Evolutionary conservation across 2,797 vertebrate genomes (phyloP).

Genomic region (Diglossa cyanea): DNA sequence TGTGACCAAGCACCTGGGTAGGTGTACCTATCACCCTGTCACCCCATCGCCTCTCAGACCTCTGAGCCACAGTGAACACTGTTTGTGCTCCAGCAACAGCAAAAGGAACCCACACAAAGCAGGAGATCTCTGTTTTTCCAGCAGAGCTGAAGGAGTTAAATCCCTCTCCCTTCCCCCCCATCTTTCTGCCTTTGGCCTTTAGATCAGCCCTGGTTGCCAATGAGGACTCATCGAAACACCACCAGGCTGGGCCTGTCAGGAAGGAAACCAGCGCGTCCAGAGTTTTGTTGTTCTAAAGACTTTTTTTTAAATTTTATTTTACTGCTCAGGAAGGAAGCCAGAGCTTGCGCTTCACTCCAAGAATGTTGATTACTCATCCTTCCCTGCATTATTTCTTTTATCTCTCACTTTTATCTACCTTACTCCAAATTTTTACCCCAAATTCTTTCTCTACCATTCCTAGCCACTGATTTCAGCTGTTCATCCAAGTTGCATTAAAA

Average conservation of each 20-base stretch:
- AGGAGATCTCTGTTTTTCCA: neutral
- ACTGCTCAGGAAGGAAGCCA: constrained; percentile 87
- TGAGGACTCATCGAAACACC: constrained; percentile 78
- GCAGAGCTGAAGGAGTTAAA: constrained; percentile 73
- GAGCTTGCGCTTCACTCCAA: constrained; percentile 85
- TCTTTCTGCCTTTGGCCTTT: constrained; percentile 73
- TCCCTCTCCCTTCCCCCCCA: constrained; percentile 58
- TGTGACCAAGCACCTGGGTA: neutral
- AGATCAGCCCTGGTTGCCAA: constrained; percentile 78
- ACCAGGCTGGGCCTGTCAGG: constrained; percentile 83
- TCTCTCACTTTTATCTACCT: constrained; percentile 73
- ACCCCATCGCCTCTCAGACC: neutral
- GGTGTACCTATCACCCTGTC: neutral
- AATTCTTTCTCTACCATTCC: neutral
- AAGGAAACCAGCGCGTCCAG: constrained; percentile 83
- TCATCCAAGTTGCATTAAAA: neutral
- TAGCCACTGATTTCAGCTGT: neutral
- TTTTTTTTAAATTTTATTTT: constrained; percentile 84
- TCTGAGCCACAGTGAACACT: neutral
- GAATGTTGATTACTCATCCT: constrained; percentile 78
- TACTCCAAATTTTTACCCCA: constrained; percentile 50
- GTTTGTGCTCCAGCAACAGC: accelerated
- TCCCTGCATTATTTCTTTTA: constrained; percentile 74
- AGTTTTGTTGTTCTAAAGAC: constrained; percentile 85
- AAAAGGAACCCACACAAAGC: neutral